These are phyloP conservation scores for Etheostoma spectabile DNA, from an alignment of 2,113 vertebrate species.

Conservation along the genomic window DNA sequence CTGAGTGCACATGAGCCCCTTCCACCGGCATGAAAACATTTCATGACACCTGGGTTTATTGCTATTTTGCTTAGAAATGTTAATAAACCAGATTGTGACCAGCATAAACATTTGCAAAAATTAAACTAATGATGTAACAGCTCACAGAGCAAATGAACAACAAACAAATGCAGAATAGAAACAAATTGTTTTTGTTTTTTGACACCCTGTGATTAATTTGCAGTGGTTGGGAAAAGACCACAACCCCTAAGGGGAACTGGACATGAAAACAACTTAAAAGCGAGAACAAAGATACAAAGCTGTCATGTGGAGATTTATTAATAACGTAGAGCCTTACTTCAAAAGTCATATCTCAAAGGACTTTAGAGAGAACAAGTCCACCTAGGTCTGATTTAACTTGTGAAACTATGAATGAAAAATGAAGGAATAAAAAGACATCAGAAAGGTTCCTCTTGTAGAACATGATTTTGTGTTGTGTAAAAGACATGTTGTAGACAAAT, in stretches of 20 bases:
- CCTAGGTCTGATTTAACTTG: constrained; percentile 1
- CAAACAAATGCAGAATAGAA: too few species aligned
- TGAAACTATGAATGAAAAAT: constrained; percentile 9
- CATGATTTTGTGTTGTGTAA: neutral
- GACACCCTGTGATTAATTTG: neutral
- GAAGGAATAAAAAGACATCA: neutral
- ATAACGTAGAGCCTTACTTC: neutral
- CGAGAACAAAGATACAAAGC: constrained; percentile 24
- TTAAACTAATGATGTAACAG: too few species aligned
- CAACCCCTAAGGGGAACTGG: neutral
- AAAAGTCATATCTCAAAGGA: constrained; percentile 34
- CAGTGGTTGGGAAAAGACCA: constrained; percentile 11
- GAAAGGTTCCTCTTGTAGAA: neutral
- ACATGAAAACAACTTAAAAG: constrained; percentile 18
- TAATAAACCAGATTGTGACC: neutral
- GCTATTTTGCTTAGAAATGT: neutral
- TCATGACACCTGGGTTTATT: neutral
- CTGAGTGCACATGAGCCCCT: neutral
- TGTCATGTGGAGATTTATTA: constrained; percentile 46
- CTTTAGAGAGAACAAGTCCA: constrained; percentile 5
- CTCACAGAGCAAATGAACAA: neutral
- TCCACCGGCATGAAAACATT: neutral
- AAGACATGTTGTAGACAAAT: neutral
- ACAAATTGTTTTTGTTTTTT: neutral
- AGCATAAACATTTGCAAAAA: neutral